These are phyloP conservation scores for Neopelma chrysocephalum DNA, from an alignment of 2,797 vertebrate genomes.

Conservation along the genomic window DNA sequence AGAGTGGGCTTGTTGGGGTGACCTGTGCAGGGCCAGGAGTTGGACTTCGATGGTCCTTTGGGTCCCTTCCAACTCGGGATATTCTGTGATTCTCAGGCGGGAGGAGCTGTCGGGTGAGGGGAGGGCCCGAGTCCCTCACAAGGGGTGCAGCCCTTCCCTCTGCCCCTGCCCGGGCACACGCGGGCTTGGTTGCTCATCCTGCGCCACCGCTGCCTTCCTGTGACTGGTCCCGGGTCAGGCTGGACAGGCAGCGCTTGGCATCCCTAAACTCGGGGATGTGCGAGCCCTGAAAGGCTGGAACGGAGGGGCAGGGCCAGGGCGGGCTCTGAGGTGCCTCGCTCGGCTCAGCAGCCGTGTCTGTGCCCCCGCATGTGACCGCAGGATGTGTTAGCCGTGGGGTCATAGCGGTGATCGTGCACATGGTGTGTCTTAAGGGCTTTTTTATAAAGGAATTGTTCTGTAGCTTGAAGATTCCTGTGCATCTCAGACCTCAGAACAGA, in stretches of 20 bases:
- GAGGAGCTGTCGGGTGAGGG: neutral
- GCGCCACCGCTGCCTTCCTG: neutral
- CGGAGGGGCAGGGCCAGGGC: accelerated
- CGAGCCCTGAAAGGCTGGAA: neutral
- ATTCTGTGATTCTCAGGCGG: accelerated
- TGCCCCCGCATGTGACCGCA: neutral
- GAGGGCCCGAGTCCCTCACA: accelerated
- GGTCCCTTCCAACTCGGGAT: accelerated
- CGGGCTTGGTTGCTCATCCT: neutral
- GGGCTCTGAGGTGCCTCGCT: neutral
- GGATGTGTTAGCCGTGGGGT: neutral
- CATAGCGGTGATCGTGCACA: accelerated
- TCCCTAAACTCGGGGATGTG: accelerated
- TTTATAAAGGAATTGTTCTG: neutral
- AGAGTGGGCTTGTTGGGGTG: neutral
- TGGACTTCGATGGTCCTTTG: neutral
- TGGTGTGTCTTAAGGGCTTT: neutral
- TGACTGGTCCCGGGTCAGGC: accelerated
- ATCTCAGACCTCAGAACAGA: neutral
- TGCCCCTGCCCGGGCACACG: accelerated
- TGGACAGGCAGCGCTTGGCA: neutral
- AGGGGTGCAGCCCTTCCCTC: neutral
- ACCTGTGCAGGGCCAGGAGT: neutral
- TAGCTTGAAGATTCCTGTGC: accelerated
- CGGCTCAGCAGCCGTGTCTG: accelerated